phyloP scores from a whole-genome alignment of 2,888 invertebrate species.

The Lagria hirta region DNA sequence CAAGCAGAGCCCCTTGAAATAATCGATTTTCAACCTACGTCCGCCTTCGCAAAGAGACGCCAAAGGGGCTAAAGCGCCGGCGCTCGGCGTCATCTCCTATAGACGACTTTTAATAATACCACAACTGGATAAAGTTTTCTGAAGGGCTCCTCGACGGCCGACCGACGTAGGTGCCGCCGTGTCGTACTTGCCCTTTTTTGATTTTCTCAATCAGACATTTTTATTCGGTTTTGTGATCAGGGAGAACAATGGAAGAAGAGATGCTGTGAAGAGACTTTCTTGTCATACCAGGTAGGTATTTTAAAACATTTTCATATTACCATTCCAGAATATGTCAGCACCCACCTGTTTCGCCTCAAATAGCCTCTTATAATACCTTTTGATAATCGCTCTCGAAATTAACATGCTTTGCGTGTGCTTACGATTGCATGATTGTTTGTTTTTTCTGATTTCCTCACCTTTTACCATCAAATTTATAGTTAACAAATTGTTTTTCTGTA shows the following conservation, averaged over 20 bases:
- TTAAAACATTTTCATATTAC: slow-evolving; percentile 7
- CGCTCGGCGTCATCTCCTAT: slow-evolving; percentile 36
- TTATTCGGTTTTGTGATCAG: slow-evolving; percentile 34
- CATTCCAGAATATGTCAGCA: slow-evolving; percentile 28
- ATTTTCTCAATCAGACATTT: slow-evolving; percentile 30
- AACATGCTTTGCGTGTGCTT: no score
- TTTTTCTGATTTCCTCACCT: no score
- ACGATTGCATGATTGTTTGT: no score
- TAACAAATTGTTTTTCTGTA: no score
- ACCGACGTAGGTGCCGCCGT: slow-evolving; percentile 31
- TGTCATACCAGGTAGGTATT: slow-evolving; percentile 27
- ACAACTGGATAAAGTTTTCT: slow-evolving; percentile 37
- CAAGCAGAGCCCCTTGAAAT: slow-evolving; percentile 33
- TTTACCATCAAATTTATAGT: no score
- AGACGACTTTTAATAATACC: slow-evolving; percentile 25
- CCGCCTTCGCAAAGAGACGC: slow-evolving; percentile 46
- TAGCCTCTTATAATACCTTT: no score
- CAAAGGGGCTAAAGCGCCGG: slow-evolving; percentile 39
- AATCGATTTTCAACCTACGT: slow-evolving; percentile 50
- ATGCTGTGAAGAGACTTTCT: slow-evolving; percentile 40
- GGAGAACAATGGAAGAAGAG: slow-evolving; percentile 29
- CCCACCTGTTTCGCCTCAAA: slow-evolving; percentile 46
- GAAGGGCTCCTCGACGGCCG: no score
- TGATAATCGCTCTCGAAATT: no score
- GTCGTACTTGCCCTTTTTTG: slow-evolving; percentile 27